Percentiles rank a stretch among this genome's conserved stretches.
phyloP scores from a whole-genome alignment of 2,888 invertebrate genomes.

The Nezara viridula region DNA sequence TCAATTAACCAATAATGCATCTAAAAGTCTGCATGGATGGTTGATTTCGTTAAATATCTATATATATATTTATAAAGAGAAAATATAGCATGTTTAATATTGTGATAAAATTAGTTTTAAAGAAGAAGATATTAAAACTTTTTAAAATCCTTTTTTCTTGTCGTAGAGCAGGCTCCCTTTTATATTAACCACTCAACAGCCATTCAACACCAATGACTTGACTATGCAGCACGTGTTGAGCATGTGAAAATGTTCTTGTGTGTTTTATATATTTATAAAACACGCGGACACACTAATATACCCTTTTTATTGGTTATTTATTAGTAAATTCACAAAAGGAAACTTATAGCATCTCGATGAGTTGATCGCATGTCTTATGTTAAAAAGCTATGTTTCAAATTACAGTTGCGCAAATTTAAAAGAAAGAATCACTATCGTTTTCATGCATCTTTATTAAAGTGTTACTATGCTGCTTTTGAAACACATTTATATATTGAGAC shows the following conservation, averaged over 20 bases:
- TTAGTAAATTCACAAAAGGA: not conserved
- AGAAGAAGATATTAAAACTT: not conserved
- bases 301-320: not conserved
- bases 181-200: conserved; percentile 5
- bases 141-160: conserved; percentile 6
- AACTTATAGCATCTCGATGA: conserved; percentile 18
- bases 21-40: conserved; percentile 32
- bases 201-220: conserved; percentile 29
- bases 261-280: conserved; percentile 15
- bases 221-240: conserved; percentile 33
- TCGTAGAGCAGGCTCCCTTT: not conserved
- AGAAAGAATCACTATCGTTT: not conserved
- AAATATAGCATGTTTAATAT: conserved; percentile 31
- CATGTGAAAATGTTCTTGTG: conserved; percentile 14
- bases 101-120: conserved; percentile 32
- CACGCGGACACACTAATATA: conserved; percentile 9
- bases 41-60: conserved; percentile 5
- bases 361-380: conserved; percentile 14
- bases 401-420: not conserved
- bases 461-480: conserved; percentile 22
- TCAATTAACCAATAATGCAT: conserved; percentile 48
- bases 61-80: not conserved
- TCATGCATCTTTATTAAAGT: conserved; percentile 2
- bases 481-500: conserved; percentile 39
- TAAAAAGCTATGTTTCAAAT: not conserved